A percentile compares a stretch with the other conserved stretches of the same genome.
Evolutionary conservation across 2,113 vertebrate species (phyloP).

Genomic region (Stigmatopora argus): DNA sequence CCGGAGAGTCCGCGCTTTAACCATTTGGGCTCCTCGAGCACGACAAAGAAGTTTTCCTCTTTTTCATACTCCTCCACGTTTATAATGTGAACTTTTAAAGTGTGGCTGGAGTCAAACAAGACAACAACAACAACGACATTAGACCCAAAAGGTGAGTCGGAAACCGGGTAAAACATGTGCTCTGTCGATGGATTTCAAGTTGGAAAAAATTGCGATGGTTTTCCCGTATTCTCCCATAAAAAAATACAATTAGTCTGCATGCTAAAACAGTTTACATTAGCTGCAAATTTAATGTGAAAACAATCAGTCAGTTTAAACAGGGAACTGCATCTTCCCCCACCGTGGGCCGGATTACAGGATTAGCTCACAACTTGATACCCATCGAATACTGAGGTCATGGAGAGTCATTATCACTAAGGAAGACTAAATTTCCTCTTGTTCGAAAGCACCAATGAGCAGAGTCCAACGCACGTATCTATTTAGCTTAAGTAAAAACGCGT

Average conservation of each 20-base stretch:
- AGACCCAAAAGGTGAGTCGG: neutral
- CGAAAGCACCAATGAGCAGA: neutral
- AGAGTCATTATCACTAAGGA: neutral
- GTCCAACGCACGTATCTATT: neutral
- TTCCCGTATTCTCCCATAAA: conserved; percentile 10
- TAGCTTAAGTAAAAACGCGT: neutral
- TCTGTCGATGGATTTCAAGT: neutral
- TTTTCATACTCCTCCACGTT: conserved; percentile 87
- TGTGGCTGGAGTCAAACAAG: conserved; percentile 63
- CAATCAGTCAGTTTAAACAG: conserved; percentile 41
- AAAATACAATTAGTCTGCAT: conserved; percentile 41
- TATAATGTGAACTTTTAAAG: conserved; percentile 79
- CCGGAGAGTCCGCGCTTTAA: conserved; percentile 85
- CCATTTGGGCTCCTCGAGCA: conserved; percentile 85
- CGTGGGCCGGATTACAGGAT: neutral
- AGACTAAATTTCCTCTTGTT: neutral
- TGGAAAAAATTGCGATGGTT: neutral
- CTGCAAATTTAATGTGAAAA: conserved; percentile 55
- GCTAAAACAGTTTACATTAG: conserved; percentile 45
- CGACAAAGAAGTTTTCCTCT: conserved; percentile 84
- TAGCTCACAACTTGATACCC: conserved; percentile 8
- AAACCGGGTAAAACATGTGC: neutral
- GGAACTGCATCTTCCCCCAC: conserved; percentile 40
- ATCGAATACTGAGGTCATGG: neutral
- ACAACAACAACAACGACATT: conserved; percentile 10